Evolutionary conservation across 2,888 invertebrate genomes (phyloP), one percentile per base, ranked within the genome.

Genomic region (Bimastos eiseni): DNA sequence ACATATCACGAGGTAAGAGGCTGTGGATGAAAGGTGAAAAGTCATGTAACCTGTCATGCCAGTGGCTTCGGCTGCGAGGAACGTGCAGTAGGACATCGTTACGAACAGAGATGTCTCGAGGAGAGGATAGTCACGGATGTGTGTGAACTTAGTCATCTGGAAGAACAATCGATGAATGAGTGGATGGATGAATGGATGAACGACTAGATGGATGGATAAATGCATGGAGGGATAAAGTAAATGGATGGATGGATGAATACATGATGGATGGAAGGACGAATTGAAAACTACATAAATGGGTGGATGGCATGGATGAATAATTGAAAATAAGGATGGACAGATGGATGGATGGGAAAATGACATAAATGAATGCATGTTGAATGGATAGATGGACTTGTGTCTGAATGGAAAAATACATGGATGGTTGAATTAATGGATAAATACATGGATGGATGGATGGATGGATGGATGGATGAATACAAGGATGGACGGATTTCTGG

Each of bases 31-130:
- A 33, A 21, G 24, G 36, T 55, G 24, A 55, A 6, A 44, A 37
- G 38, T n/a, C 83, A 44, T 83, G 83, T 55, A 95, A 97, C 98
- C 99, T 93, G 99, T 99, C 34, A 99, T 96, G 95, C 98, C 98
- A 89, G 97, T 97, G 89, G 98, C 98, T 96, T 99, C 99, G 0
- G 99, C 98, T 92, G 99, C 97, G 91, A 99, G 96, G 95, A 99
- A 99, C 88, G 99, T 98, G 93, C 98, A 97, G 95, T 99, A 99
- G 0, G 99, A 99, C 98, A 98, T 98, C 90, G 99, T 96, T 90
- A 99, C 98, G 95, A 99, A 99, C 86, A 99, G 96, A 0, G 98
- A 98, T 0, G 98, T 98, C 95, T 99, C 99, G 93, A 99, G 96
- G 86, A 99, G 95, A 0, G 99, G 98, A 96, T 98, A 98, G 94